Evolutionary conservation across 2,113 vertebrate species (phyloP), one percentile per base, ranked within the genome.

Genomic region (Clarias magur): DNA sequence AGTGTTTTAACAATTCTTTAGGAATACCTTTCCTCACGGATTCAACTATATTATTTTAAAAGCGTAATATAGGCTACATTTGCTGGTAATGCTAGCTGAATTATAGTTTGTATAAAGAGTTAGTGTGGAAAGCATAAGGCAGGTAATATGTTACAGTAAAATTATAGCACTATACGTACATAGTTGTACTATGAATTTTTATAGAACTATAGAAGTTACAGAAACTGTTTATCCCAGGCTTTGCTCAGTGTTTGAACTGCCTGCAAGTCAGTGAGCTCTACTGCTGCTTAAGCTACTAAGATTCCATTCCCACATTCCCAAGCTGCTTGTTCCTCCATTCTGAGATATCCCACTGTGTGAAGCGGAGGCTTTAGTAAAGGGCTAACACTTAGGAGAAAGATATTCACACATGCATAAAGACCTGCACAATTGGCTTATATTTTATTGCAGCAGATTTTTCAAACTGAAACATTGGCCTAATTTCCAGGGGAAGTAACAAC

Each of bases 211-310:
- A 34, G 30, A 53, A 75, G 25, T 10, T 23, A 25, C 3, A 27
- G 13, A 10, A 57, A 79, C n/a, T 78, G 12, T 56, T 79, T 56
- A 38, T 84, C 56, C 23, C 25, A 42, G 57, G 57, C 25, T 56
- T 56, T 80, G 12, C 13, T 80, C n/a, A 86, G 27, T 42, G 17
- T 75, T 56, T 48, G 13, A 80, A 23, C 30, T 57, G 78, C 67
- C 67, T 65, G 53, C 78, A 82, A 89, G 68, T 89, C 82, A 89
- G 68, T 60, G 54, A 70, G 60, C 62, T 87, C 76, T 79, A 62
- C 68, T 84, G 67, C 65, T 87, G 65, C 67, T 60, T 11, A 23
- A 87, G 30, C 78, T 67, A 72, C 53, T 73, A 87, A 57, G 38
- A 65, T 70, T 80, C 75, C 57, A 48, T 73, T 60, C 88, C 80